phyloP scores from a whole-genome alignment of 2,797 vertebrate genomes.

The Lerista edwardsae region DNA sequence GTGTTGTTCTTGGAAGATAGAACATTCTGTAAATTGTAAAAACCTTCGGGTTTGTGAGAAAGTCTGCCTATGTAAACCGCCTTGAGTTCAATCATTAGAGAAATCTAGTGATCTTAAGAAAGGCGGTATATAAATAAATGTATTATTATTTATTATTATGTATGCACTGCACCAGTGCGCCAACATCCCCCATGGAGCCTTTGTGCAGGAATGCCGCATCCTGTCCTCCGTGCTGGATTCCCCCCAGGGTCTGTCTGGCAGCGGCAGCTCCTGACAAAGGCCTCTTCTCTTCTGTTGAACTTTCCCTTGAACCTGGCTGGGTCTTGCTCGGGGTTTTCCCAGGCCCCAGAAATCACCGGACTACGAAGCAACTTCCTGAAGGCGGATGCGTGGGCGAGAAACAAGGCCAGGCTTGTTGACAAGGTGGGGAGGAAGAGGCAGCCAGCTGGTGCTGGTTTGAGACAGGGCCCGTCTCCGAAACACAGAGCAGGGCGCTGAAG shows the following conservation, averaged over 20 bases:
- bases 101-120: too few relatives aligned
- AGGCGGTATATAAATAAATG: too few relatives aligned
- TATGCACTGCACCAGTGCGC: too few relatives aligned
- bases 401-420: not conserved
- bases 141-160: too few relatives aligned
- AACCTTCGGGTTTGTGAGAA: too few relatives aligned
- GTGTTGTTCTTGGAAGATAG: too few relatives aligned
- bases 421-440: not conserved
- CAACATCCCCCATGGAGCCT: too few relatives aligned
- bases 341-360: constrained; percentile 21
- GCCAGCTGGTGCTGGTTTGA: not conserved
- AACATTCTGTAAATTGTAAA: too few relatives aligned
- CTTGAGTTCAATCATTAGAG: too few relatives aligned
- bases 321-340: constrained; percentile 1
- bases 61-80: too few relatives aligned
- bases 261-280: not conserved
- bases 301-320: not conserved
- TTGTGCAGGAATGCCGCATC: too few relatives aligned
- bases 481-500: not conserved
- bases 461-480: not conserved
- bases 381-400: not conserved
- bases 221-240: not conserved
- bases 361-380: not conserved
- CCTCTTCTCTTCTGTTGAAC: not conserved
- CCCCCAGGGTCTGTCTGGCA: accelerated